Conservation (phyloP, 2,113 vertebrate genomes). For the Synodontis membranacea region DNA sequence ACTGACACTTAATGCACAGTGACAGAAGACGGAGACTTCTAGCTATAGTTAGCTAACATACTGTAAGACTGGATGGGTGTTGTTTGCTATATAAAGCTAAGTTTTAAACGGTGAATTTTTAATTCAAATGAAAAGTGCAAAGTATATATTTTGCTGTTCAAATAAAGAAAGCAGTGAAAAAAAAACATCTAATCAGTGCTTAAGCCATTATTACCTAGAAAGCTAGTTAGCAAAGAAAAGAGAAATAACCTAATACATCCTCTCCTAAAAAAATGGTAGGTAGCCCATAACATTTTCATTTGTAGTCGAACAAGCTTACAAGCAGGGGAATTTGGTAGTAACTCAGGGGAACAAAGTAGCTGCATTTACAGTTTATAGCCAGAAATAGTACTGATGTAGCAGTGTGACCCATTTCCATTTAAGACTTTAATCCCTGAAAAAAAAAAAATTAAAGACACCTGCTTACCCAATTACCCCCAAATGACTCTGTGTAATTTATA, state of each 20-base stretch:
- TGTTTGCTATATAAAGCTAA: background rate
- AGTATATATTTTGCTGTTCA: background rate
- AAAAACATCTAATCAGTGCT: background rate
- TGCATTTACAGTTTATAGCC: background rate
- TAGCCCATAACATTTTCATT: background rate
- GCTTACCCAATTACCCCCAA: background rate
- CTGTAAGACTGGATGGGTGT: background rate
- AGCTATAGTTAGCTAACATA: background rate
- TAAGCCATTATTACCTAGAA: background rate
- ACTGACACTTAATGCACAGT: background rate
- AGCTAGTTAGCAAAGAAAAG: background rate
- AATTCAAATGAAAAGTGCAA: background rate
- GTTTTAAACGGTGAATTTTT: background rate
- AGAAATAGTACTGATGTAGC: background rate
- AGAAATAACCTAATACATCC: background rate
- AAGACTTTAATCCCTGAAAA: background rate
- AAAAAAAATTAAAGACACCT: background rate
- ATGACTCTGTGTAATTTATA: conserved; percentile 4
- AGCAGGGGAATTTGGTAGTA: background rate
- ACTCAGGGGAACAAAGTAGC: background rate
- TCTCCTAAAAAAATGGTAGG: background rate
- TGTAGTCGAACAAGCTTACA: background rate
- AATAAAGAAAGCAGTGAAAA: background rate
- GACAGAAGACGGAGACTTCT: too few species aligned
- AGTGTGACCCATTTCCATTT: background rate